These are phyloP conservation scores for Oryzias javanicus DNA, from an alignment of 2,113 vertebrate genomes.

Conservation along the genomic window DNA sequence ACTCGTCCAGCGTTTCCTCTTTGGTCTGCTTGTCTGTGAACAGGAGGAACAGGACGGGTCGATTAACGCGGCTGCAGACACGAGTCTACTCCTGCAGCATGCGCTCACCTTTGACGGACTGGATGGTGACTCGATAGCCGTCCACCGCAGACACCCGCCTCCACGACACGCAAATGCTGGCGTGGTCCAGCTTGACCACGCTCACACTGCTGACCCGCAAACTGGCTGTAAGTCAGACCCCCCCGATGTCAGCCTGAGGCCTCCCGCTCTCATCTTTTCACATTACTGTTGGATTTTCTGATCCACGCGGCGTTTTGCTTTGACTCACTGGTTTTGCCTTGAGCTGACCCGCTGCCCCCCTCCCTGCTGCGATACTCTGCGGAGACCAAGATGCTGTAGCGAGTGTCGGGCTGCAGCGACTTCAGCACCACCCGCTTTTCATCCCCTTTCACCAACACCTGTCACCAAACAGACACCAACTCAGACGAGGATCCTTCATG, in stretches of 20 bases:
- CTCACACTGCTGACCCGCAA: conserved; percentile 77
- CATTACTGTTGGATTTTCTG: background rate
- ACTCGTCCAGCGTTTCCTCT: conserved; percentile 57
- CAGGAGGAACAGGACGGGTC: background rate
- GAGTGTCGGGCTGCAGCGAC: conserved; percentile 80
- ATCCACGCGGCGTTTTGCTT: background rate
- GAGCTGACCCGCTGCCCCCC: conserved; percentile 74
- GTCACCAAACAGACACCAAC: background rate
- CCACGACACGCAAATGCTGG: conserved; percentile 80
- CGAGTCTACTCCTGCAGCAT: background rate
- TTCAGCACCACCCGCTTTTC: conserved; percentile 75
- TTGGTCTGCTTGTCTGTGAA: conserved; percentile 68
- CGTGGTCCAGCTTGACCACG: conserved; percentile 75
- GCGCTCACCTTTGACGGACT: conserved; percentile 66
- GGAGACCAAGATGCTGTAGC: conserved; percentile 83
- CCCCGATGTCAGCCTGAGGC: background rate
- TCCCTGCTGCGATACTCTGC: conserved; percentile 84
- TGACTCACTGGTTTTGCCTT: conserved; percentile 80
- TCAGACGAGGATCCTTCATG: background rate
- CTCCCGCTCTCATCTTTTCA: too few species aligned
- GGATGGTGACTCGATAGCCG: conserved; percentile 73
- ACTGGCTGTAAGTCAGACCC: conserved; percentile 58
- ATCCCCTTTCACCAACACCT: conserved; percentile 82
- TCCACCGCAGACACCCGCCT: conserved; percentile 66
- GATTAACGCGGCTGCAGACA: background rate